Percentiles rank a stretch among this genome's conserved stretches.
phyloP scores from a whole-genome alignment of 2,113 vertebrate genomes.

The Guaruba guarouba region DNA sequence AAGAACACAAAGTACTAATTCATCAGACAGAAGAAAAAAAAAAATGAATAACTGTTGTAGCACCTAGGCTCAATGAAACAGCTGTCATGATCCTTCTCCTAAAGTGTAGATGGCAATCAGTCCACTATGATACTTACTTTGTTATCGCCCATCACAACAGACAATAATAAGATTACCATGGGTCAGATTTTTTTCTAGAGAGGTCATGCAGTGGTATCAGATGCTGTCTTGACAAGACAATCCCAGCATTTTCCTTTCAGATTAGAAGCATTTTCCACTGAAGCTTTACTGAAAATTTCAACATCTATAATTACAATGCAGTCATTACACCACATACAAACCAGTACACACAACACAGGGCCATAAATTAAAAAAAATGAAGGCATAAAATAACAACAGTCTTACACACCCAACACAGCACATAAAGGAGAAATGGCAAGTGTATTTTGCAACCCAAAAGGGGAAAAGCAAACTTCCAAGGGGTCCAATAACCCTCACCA shows the following conservation, averaged over 20 bases:
- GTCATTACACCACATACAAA: not conserved
- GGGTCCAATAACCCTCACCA: not conserved
- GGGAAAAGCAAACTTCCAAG: not conserved
- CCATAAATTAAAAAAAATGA: not conserved
- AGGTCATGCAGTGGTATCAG: not conserved
- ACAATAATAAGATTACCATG: conserved; percentile 62
- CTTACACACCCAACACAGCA: not conserved
- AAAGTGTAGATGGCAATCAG: conserved; percentile 55
- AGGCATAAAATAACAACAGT: not conserved
- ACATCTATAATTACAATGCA: not conserved
- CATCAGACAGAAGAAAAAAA: not conserved
- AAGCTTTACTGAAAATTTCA: not conserved
- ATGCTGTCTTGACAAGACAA: not conserved
- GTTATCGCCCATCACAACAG: conserved; percentile 53
- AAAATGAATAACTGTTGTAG: not conserved
- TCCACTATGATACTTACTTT: conserved; percentile 56
- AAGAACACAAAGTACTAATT: not conserved
- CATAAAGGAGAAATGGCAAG: not conserved
- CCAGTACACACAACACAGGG: not conserved
- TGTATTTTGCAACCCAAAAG: not conserved
- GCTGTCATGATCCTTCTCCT: conserved; percentile 40
- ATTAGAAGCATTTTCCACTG: conserved; percentile 7
- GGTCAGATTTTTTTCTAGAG: conserved; percentile 26
- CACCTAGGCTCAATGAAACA: conserved; percentile 20
- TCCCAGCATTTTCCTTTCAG: conserved; percentile 11